Evolutionary conservation across 2,797 vertebrate genomes (phyloP), one percentile per base, ranked within the genome.

Genomic region (Amblyopsis hoosieri): DNA sequence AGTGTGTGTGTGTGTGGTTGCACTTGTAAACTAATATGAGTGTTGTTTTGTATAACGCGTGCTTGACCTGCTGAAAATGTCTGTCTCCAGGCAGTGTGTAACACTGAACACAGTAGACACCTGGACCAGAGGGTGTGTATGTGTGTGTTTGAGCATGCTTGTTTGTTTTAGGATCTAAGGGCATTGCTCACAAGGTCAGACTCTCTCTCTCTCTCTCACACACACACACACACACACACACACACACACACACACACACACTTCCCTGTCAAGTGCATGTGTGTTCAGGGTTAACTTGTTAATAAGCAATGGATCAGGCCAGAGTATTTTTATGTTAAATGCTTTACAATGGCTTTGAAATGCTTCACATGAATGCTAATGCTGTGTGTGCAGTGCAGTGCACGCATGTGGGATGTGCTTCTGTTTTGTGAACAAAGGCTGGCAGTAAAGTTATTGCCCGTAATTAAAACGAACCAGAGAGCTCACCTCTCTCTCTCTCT

Each of bases 31-130:
- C 14, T 52, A 50, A 52, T 64, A 49, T 29, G 53, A 54, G 15
- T 37, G 37, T 9, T 37, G 37, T 37, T 37, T 37, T 37, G 37
- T 37, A 37, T 52, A 70, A 54, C 15, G 42, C 23, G 46, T 37
- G 37, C 9, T 37, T 37, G 37, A 37, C 37, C 37, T 37, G 37
- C 37, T 5, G 37, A 7, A 37, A 37, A 7, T 37, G 6, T 37
- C 37, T 37, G 37, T 37, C 37, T 37, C 37, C 37, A 37, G 64
- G 72, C 52, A 51, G 14, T 48, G 54, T 73, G 67, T 62, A 47
- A 42, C 64, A 75, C 65, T 80, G 65, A 86, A 80, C 77, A 64
- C 66, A 80, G 51, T 54, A 60, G 65, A 79, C 77, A 81, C 42
- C 52, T 33, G 33, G 67, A 63, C 72, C 69, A 60, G 46, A 61